phyloP scores from a whole-genome alignment of 2,113 vertebrate genomes.

The Antechinus flavipes region DNA sequence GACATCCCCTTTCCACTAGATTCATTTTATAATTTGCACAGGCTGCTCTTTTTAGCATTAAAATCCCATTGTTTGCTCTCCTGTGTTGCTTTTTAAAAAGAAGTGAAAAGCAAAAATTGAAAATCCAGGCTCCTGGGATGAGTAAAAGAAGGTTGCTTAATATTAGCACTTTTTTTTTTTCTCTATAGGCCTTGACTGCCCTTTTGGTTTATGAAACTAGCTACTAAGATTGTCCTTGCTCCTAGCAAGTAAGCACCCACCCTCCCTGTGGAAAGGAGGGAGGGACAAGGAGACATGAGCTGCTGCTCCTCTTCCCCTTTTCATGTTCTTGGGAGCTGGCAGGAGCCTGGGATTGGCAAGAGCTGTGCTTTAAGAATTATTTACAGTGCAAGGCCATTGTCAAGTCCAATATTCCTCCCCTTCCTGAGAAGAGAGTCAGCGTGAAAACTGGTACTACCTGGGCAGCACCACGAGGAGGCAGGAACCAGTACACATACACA shows the following conservation, averaged over 20 bases:
- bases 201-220: neutral
- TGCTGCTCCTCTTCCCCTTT: neutral
- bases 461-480: neutral
- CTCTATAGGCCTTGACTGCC: neutral
- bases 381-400: neutral
- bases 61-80: neutral
- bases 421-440: neutral
- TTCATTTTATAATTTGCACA: neutral
- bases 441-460: neutral
- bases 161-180: neutral
- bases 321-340: neutral
- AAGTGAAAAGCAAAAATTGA: neutral
- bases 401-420: neutral
- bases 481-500: too few relatives aligned
- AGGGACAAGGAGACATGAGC: neutral
- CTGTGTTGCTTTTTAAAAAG: neutral
- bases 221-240: accelerated
- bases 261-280: neutral
- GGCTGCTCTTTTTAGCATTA: neutral
- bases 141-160: neutral
- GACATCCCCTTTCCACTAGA: neutral
- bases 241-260: neutral
- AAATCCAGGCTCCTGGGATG: neutral
- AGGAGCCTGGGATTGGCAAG: neutral
- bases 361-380: neutral